phyloP scores from a whole-genome alignment of 2,113 vertebrate genomes.

The Smithornis capensis region DNA sequence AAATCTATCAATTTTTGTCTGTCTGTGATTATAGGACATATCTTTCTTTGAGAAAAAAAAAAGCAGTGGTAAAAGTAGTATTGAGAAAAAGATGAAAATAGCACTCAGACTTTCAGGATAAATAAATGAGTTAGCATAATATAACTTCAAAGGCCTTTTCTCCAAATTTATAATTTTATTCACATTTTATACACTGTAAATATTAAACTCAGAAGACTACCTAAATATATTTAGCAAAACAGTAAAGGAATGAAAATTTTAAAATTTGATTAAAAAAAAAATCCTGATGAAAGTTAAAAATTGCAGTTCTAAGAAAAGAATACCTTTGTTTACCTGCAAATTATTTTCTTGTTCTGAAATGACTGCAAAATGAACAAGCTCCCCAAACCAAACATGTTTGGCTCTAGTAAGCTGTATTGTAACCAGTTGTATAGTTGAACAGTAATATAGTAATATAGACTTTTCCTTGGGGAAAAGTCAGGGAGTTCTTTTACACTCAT shows the following conservation, averaged over 20 bases:
- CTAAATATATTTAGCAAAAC: background rate
- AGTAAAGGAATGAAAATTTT: background rate
- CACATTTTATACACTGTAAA: background rate
- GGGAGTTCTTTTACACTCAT: fast-evolving
- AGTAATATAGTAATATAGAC: too few relatives aligned
- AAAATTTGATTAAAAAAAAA: background rate
- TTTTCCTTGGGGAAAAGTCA: background rate
- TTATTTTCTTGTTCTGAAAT: background rate
- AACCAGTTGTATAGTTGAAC: too few relatives aligned
- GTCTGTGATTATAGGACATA: background rate
- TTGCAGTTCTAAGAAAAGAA: background rate
- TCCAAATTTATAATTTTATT: background rate
- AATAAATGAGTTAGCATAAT: background rate
- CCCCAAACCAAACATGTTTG: background rate
- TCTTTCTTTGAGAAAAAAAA: background rate
- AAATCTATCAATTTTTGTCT: background rate
- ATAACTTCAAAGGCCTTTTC: background rate
- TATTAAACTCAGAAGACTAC: background rate
- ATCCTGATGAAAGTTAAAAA: background rate
- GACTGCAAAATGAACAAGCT: background rate
- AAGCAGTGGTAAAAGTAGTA: background rate
- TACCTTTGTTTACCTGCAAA: background rate
- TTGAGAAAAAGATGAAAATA: background rate
- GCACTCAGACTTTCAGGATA: background rate
- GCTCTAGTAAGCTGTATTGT: too few relatives aligned